Conservation (phyloP, 92 coral and sea anemone genomes). For the Metridium senile region DNA sequence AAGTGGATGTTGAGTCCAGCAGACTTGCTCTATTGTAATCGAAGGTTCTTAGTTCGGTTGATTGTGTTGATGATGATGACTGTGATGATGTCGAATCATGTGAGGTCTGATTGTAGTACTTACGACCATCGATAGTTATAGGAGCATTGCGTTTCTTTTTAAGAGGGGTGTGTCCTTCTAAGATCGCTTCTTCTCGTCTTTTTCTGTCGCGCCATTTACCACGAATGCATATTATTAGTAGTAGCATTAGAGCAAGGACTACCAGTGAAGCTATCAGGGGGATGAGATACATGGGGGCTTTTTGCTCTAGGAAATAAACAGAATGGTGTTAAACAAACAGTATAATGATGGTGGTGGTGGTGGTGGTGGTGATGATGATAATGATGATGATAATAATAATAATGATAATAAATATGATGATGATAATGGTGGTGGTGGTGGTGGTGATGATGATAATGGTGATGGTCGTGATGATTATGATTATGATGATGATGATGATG, state of each 20-base stretch:
- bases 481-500: no score
- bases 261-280: slow-evolving; percentile 96
- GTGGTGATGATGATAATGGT: not conserved
- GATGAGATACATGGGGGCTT: slow-evolving; percentile 85
- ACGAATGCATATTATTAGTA: slow-evolving; percentile 81
- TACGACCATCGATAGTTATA: slow-evolving; percentile 56
- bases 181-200: slow-evolving; percentile 69
- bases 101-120: slow-evolving; percentile 82
- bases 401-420: not conserved
- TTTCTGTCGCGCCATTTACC: slow-evolving; percentile 85
- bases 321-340: not conserved
- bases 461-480: not conserved
- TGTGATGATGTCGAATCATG: slow-evolving; percentile 80
- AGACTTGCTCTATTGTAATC: slow-evolving; percentile 86
- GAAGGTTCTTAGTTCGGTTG: slow-evolving; percentile 91
- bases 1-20: slow-evolving; percentile 73
- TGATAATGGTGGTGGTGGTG: not conserved
- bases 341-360: not conserved
- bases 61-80: slow-evolving; percentile 75
- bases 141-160: slow-evolving; percentile 74
- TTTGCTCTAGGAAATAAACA: slow-evolving; percentile 30
- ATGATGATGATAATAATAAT: not conserved
- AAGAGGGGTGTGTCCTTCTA: slow-evolving; percentile 65
- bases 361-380: not conserved
- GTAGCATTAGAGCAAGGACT: slow-evolving; percentile 83